These are phyloP conservation scores for Cataglyphis livida DNA, from an alignment of 2,888 invertebrate genomes.

Conservation along the genomic window DNA sequence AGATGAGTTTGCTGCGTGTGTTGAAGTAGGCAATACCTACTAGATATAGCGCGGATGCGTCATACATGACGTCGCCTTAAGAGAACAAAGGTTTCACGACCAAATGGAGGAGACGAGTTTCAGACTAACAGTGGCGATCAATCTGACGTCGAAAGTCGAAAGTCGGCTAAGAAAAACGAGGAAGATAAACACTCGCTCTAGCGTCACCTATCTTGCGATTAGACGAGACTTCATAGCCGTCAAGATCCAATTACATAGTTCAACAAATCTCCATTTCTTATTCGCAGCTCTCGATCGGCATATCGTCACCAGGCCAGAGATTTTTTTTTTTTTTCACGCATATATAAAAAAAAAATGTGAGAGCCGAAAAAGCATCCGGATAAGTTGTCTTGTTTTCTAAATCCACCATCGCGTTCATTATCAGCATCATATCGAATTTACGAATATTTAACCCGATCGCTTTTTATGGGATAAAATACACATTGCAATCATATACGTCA, in stretches of 20 bases:
- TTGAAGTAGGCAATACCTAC: background rate
- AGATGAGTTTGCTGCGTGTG: background rate
- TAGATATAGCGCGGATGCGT: slow-evolving; percentile 1
- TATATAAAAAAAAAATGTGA: background rate
- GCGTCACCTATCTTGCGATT: slow-evolving; percentile 20
- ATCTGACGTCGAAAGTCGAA: slow-evolving; percentile 41
- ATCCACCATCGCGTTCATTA: background rate
- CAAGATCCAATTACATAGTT: slow-evolving; percentile 24
- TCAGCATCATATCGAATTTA: background rate
- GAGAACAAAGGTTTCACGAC: background rate
- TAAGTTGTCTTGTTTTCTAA: background rate
- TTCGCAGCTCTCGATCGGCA: background rate
- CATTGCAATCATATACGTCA: background rate
- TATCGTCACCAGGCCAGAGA: background rate
- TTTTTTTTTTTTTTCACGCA: background rate
- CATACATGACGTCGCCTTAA: slow-evolving; percentile 16
- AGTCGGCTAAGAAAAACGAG: slow-evolving; percentile 23
- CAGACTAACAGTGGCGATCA: slow-evolving; percentile 17
- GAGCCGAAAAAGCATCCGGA: background rate
- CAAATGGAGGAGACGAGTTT: background rate
- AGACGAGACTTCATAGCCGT: background rate
- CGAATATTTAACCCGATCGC: background rate
- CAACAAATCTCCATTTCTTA: slow-evolving; percentile 14
- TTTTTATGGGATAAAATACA: background rate
- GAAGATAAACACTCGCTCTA: background rate